Base-by-base conservation (phyloP, 1,140 invertebrate genomes). In the Drosophila nikananu region DNA sequence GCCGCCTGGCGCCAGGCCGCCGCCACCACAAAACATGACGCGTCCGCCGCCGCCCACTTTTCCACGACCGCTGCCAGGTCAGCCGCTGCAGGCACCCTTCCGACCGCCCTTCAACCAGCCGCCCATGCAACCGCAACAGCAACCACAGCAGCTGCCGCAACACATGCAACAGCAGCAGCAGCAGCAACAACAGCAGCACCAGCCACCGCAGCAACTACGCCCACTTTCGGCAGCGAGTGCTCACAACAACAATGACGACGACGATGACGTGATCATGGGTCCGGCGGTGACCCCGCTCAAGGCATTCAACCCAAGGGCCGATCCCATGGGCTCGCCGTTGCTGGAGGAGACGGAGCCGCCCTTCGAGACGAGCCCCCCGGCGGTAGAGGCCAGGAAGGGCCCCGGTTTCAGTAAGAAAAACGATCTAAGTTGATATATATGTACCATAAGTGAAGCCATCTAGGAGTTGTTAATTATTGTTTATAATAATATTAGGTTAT, bases 101-200 rank as follows among this genome's bases (percentile, higher is more conserved):
- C 67, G 81, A 75, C 78, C 86, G 58, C 48, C 78, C 78, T 92
- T 90, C 93, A 95, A 95, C 95, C 92, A 96, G 95, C 90, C 96
- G 96, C 44, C 95, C 95, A 92, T 95, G 95, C 54, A 62, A 44
- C 83, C 61, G 19, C 81, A 68, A 9, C 86, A 64, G 9, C 83
- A 58, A 17, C 70, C 42, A 19, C 86, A 42, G 21, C 72, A 55
- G 95, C 46, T 95, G 95, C 92, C 96, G 95, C 87, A 95, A 95
- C 83, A 96, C 94, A 92, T 95, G 94, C 48, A 51, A 13, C 81
- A 64, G 6, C 86, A 75, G 21, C 64, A 66, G 13, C 83, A 73
- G 1, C 64, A 68, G n/a, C 72, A 70, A 2, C 64, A 70, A n/a
- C 73, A 67, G 23, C 86, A 54, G 39, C 79, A 61, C 42, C 72